Evolutionary conservation across 2,113 vertebrate genomes (phyloP).

Genomic region (Corydoras sp.): DNA sequence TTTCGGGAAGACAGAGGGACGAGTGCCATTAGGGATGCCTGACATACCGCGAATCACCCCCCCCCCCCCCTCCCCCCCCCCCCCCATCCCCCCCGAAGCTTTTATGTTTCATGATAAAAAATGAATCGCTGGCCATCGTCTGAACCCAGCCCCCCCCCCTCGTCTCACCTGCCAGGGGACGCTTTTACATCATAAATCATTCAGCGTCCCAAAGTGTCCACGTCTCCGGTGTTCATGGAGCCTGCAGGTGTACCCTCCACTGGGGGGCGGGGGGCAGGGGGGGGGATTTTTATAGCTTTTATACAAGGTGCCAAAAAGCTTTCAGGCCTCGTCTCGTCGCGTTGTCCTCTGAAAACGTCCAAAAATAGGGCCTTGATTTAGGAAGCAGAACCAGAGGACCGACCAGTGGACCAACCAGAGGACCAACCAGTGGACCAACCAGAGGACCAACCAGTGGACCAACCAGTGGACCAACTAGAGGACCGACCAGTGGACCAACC

Average conservation of each 20-base stretch:
- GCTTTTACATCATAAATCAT: slow-evolving; percentile 9
- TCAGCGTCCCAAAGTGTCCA: slow-evolving; percentile 10
- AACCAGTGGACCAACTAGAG: too few relatives aligned
- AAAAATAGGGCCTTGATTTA: background rate
- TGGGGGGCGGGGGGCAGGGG: too few relatives aligned
- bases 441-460: background rate
- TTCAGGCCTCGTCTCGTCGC: background rate
- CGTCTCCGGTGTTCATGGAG: background rate
- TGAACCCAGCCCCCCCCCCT: slow-evolving; percentile 11
- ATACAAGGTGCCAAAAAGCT: background rate
- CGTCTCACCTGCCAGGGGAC: background rate
- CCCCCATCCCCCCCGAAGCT: background rate
- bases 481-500: too few relatives aligned
- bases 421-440: too few relatives aligned
- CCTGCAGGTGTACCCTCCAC: background rate
- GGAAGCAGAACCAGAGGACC: background rate
- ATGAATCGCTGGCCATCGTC: slow-evolving; percentile 24
- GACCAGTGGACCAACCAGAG: too few relatives aligned
- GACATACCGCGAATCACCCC: too few relatives aligned
- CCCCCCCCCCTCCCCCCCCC: too few relatives aligned
- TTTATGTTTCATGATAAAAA: slow-evolving; percentile 17
- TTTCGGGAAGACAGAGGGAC: background rate
- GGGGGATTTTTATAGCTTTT: background rate
- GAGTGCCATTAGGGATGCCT: background rate
- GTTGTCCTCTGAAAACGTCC: background rate